Conservation (phyloP, 2,797 vertebrate genomes). For the Setipinna tenuifilis region DNA sequence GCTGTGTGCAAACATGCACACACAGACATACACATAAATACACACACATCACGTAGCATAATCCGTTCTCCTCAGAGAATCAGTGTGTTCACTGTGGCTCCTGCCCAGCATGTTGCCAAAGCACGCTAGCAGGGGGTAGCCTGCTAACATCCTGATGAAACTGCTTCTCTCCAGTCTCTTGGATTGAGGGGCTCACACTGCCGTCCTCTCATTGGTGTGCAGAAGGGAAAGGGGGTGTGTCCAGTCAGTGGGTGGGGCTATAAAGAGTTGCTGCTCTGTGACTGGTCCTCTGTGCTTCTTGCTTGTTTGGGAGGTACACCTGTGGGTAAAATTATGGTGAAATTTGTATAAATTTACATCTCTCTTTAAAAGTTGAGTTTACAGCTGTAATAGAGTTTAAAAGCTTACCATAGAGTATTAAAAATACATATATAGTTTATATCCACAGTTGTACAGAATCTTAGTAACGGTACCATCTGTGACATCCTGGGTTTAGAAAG, state of each 20-base stretch:
- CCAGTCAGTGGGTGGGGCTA: slow-evolving; percentile 52
- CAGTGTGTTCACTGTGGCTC: neutral
- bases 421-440: no score
- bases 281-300: slow-evolving; percentile 47
- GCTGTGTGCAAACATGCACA: slow-evolving; percentile 17
- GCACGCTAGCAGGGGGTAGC: neutral
- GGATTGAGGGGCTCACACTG: neutral
- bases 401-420: no score
- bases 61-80: neutral
- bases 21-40: slow-evolving; percentile 14
- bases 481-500: no score
- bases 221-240: slow-evolving; percentile 10
- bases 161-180: neutral
- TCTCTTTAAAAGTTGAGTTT: no score
- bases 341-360: slow-evolving; percentile 30
- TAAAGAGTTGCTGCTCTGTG: slow-evolving; percentile 61
- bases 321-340: slow-evolving; percentile 53
- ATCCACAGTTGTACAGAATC: no score
- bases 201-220: slow-evolving; percentile 28
- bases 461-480: no score
- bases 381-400: no score
- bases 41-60: slow-evolving; percentile 24
- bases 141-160: neutral
- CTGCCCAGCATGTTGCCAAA: neutral
- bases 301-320: slow-evolving; percentile 62